A percentile compares a stretch with the other conserved stretches of the same genome.
Evolutionary conservation across 2,113 vertebrate species (phyloP).

Genomic region (Azemiops feae): DNA sequence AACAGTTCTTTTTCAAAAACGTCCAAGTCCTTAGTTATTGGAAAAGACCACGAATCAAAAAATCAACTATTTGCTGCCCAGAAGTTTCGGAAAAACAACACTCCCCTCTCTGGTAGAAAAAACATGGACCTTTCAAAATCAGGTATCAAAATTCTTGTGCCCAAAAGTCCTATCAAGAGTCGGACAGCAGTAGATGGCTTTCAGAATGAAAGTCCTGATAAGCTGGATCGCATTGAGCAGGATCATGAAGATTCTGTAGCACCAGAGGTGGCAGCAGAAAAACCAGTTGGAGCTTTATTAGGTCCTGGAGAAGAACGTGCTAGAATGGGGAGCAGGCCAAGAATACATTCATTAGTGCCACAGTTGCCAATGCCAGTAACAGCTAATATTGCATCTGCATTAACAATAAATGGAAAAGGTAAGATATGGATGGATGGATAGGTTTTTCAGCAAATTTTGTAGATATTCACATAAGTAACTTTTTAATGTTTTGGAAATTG

Average conservation of each 20-base stretch:
- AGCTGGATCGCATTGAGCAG: conserved; percentile 82
- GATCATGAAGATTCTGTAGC: conserved; percentile 85
- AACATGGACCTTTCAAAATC: conserved; percentile 90
- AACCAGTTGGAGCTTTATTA: conserved; percentile 79
- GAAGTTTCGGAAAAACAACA: conserved; percentile 76
- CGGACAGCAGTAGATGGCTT: conserved; percentile 85
- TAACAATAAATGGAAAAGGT: conserved; percentile 86
- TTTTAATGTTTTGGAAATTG: not conserved
- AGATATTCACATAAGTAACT: conserved; percentile 9
- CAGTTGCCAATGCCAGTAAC: conserved; percentile 78
- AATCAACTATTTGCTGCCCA: conserved; percentile 70
- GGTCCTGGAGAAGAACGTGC: conserved; percentile 90
- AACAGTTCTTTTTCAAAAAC: conserved; percentile 73
- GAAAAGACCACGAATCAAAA: conserved; percentile 74
- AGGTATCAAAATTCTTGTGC: conserved; percentile 96
- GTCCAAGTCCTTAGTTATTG: conserved; percentile 67
- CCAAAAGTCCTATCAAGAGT: conserved; percentile 92
- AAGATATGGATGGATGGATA: conserved; percentile 28
- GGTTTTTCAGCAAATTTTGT: rapidly evolving
- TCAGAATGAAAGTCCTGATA: conserved; percentile 84
- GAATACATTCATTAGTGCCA: conserved; percentile 76
- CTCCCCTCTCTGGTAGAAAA: conserved; percentile 73
- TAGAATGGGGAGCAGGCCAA: conserved; percentile 92
- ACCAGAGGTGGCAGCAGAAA: conserved; percentile 89
- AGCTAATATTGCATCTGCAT: conserved; percentile 76